phyloP scores from a whole-genome alignment of 2,797 vertebrate species.

The Pangasius djambal region DNA sequence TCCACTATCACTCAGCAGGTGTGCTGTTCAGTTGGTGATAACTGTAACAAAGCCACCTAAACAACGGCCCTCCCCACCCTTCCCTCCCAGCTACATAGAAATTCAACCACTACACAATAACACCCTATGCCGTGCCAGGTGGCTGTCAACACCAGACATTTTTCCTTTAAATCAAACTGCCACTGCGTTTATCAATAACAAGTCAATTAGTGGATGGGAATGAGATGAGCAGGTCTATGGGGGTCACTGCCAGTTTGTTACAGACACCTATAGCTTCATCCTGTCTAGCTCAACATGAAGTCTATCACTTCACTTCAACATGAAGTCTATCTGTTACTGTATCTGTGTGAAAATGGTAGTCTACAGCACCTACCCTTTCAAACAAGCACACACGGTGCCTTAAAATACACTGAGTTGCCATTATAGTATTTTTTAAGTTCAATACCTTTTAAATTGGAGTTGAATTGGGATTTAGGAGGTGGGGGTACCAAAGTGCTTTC shows the following conservation, averaged over 20 bases:
- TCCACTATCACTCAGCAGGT: slow-evolving; percentile 49
- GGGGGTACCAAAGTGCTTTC: neutral
- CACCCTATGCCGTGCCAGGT: slow-evolving; percentile 72
- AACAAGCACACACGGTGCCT: neutral
- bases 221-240: slow-evolving; percentile 70
- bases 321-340: neutral
- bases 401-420: neutral
- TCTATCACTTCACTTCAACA: slow-evolving; percentile 2
- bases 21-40: slow-evolving; percentile 52
- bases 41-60: slow-evolving; percentile 52
- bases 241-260: slow-evolving; percentile 75
- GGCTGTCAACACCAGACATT: slow-evolving; percentile 71
- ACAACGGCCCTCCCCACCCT: slow-evolving; percentile 32
- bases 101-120: slow-evolving; percentile 66
- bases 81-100: slow-evolving; percentile 63
- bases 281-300: slow-evolving; percentile 32
- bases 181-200: slow-evolving; percentile 82
- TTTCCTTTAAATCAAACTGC: slow-evolving; percentile 77
- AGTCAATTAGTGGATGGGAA: slow-evolving; percentile 75
- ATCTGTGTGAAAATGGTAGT: neutral
- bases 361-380: slow-evolving; percentile 13
- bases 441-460: neutral
- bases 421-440: neutral
- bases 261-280: slow-evolving; percentile 75
- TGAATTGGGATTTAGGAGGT: neutral